Percentiles rank a stretch among this genome's conserved stretches.
Evolutionary conservation across 2,113 vertebrate species (phyloP).

Genomic region (Rutilus rutilus): DNA sequence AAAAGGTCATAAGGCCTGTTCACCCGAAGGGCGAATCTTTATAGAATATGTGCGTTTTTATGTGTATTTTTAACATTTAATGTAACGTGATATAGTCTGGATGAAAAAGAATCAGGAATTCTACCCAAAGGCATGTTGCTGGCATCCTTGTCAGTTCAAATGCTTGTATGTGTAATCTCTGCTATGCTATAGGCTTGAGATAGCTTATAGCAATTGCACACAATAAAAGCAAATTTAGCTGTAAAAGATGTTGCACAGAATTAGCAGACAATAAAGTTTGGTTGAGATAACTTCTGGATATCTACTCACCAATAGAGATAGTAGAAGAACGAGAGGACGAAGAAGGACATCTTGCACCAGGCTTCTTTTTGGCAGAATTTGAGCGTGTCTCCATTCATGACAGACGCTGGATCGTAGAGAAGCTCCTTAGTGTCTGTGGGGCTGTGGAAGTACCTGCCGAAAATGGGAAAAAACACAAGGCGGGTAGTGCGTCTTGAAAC

Average conservation of each 20-base stretch:
- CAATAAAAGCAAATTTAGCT: conserved; percentile 7
- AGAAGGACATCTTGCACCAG: conserved; percentile 99
- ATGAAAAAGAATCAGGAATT: conserved; percentile 12
- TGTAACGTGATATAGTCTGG: conserved; percentile 12
- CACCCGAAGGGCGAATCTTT: not conserved
- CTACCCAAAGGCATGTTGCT: conserved; percentile 39
- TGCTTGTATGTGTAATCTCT: conserved; percentile 29
- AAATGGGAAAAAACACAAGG: conserved; percentile 68
- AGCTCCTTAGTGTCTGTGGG: conserved; percentile 94
- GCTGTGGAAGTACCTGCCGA: conserved; percentile 93
- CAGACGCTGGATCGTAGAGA: conserved; percentile 91
- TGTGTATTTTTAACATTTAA: conserved; percentile 12
- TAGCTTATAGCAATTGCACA: conserved; percentile 5
- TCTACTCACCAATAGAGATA: conserved; percentile 96
- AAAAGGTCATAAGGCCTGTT: not conserved
- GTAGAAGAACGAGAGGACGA: conserved; percentile 98
- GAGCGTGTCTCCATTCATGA: conserved; percentile 95
- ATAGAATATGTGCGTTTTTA: conserved; percentile 27
- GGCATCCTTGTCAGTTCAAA: conserved; percentile 38
- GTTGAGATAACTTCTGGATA: not conserved
- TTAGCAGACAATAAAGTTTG: not conserved
- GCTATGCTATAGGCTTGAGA: conserved; percentile 27
- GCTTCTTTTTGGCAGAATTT: conserved; percentile 98
- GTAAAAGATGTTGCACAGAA: not conserved
- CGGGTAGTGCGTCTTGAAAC: conserved; percentile 67